Base-by-base conservation (phyloP, 92 coral and sea anemone genomes). In the Plumapathes pennacea region DNA sequence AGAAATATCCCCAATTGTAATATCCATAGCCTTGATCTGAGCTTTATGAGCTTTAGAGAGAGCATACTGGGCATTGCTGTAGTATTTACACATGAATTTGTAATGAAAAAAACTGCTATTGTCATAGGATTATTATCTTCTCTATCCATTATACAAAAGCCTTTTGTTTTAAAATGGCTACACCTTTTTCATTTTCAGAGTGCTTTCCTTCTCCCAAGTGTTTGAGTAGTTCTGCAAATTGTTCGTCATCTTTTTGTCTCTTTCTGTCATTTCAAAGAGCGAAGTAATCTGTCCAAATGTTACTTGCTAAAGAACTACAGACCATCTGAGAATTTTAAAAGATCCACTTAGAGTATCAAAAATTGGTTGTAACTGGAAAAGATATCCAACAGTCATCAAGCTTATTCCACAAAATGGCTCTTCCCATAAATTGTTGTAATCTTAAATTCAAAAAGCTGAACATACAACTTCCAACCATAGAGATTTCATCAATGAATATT, bases 191-290 rank as follows among this genome's bases (percentile, higher is more conserved):
- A 22, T 48, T 18, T 44, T 57, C 21, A 37, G 64, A 20, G 24
- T 74, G 87, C 20, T 81, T 64, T 29, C 88, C 84, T 23, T 75
- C 88, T 61, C 83, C 44, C 4, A 81, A 23, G 2, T 74, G 60
- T 36, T 81, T 81, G 24, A 80, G 32, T 0, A 71, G 69, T 21
- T 78, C 80, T 17, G 85, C 80, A 62, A 78, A 77, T 9, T 54
- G 46, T 17, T 57, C 48, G 49, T 80, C 75, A 62, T 80, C 86
- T 50, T 80, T 80, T 48, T 79, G 80, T n/a, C n/a, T n/a, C n/a
- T n/a, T n/a, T 32, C 81, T 61, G 76, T 64, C 2, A 81, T 29
- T 49, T 81, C 77, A 44, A 27, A 60, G 2, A 25, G 52, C 18
- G 27, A 74, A 66, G 42, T 59, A 10, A 10, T 60, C 67, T 49